Evolutionary conservation across 2,797 vertebrate species (phyloP).

Genomic region (Dipus sagitta): DNA sequence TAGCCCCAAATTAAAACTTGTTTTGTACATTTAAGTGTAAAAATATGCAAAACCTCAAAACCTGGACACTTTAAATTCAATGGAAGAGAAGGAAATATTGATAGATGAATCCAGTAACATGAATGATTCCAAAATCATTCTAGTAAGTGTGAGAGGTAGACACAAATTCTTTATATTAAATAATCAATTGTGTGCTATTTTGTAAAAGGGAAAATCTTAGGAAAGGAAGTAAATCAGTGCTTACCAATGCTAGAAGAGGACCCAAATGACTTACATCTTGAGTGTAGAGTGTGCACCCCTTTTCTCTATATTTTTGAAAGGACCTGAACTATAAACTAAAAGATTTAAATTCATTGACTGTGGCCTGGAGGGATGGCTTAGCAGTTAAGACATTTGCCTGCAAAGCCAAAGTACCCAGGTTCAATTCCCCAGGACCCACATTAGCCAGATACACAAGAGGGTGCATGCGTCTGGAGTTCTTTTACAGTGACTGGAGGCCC

Average conservation of each 20-base stretch:
- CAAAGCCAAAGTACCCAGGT: too few relatives aligned
- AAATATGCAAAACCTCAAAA: neutral
- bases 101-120: neutral
- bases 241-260: neutral
- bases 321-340: neutral
- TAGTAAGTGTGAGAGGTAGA: neutral
- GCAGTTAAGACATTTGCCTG: too few relatives aligned
- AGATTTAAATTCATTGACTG: neutral
- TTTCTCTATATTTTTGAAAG: neutral
- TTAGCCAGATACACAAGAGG: too few relatives aligned
- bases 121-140: neutral
- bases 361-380: too few relatives aligned
- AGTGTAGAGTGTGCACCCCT: neutral
- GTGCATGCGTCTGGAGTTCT: too few relatives aligned
- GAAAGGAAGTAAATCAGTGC: neutral
- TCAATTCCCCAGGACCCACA: too few relatives aligned
- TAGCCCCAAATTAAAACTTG: neutral
- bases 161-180: neutral
- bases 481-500: too few relatives aligned
- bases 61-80: neutral
- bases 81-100: neutral
- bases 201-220: neutral
- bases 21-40: neutral
- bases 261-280: neutral
- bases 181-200: neutral